A percentile compares a stretch with the other conserved stretches of the same genome.
phyloP scores from a whole-genome alignment of 1,140 invertebrate species.

The Zaprionus inermis region DNA sequence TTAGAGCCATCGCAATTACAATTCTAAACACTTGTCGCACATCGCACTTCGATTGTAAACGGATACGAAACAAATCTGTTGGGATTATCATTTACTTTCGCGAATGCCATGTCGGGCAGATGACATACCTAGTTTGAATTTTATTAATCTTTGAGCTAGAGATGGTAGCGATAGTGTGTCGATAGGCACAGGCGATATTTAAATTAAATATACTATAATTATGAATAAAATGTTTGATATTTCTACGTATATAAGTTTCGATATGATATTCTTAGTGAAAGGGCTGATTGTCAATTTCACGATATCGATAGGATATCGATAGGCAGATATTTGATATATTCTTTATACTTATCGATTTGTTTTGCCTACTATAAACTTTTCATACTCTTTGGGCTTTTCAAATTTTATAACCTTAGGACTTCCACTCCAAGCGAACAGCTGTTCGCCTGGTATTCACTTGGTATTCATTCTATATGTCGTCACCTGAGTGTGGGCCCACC shows the following conservation, averaged over 20 bases:
- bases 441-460: not conserved
- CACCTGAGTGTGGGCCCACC: constrained; percentile 42
- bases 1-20: constrained; percentile 37
- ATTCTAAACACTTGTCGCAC: constrained; percentile 29
- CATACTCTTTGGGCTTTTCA: too few relatives aligned
- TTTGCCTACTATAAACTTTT: too few relatives aligned
- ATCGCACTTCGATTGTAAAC: constrained; percentile 11
- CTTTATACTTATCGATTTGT: too few relatives aligned
- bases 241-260: too few relatives aligned
- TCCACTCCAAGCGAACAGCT: constrained; percentile 6
- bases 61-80: constrained; percentile 38
- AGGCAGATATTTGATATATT: too few relatives aligned
- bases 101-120: not conserved
- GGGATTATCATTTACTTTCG: constrained; percentile 31
- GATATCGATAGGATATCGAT: too few relatives aligned
- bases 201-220: too few relatives aligned
- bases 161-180: not conserved
- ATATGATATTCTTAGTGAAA: too few relatives aligned
- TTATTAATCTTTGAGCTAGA: not conserved
- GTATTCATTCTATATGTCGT: constrained; percentile 17
- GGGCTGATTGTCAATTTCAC: too few relatives aligned
- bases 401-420: not conserved
- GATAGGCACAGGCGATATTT: not conserved
- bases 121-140: not conserved
- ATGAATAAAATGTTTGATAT: too few relatives aligned